Evolutionary conservation across 2,888 invertebrate species (phyloP), one percentile per base, ranked within the genome.

Genomic region (Phortica okadai): DNA sequence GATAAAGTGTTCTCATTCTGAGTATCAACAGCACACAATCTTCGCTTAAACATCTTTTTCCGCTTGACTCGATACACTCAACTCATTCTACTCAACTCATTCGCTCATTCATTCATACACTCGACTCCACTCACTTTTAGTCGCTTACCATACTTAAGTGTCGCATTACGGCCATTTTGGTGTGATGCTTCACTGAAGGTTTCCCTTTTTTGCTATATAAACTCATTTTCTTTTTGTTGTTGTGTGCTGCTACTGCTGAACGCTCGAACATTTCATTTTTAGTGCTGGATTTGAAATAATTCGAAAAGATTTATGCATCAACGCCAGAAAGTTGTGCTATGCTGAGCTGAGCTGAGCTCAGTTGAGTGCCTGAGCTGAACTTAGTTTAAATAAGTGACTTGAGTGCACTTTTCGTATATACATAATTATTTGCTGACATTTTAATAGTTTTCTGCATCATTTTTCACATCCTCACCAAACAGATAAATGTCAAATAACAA

Each of bases 401-500:
- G 14, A 21, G 11, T 33, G 25, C 25, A 8, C 4, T 42, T 21
- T 50, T 74, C 66, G 14, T 14, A 6, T 78, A 76, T 84, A 81
- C 82, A 80, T 86, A 86, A 85, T 86, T 86, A 86, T 86, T 86
- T 86, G 85, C 83, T 86, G 85, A 86, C 85, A 80, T 82, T 80
- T 84, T 83, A 84, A 86, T 85, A 86, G 86, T 86, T 86, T 85
- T 81, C 77, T n/a, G 79, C 79, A 76, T 76, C 79, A 54, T 58
- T 78, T 79, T 72, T 76, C 69, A 70, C 58, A 59, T 73, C 42
- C n/a, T 14, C 33, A 67, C 67, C 21, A 62, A 21, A 25, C 50
- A 50, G 14, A 50, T 50, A 50, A 50, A 50, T 50, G 50, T 8
- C 14, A 14, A 50, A 0, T 50, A 2, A 8, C 14, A 11, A 50